These are phyloP conservation scores for Exaiptasia diaphana DNA, from an alignment of 64 coral and sea anemone species.

Conservation along the genomic window DNA sequence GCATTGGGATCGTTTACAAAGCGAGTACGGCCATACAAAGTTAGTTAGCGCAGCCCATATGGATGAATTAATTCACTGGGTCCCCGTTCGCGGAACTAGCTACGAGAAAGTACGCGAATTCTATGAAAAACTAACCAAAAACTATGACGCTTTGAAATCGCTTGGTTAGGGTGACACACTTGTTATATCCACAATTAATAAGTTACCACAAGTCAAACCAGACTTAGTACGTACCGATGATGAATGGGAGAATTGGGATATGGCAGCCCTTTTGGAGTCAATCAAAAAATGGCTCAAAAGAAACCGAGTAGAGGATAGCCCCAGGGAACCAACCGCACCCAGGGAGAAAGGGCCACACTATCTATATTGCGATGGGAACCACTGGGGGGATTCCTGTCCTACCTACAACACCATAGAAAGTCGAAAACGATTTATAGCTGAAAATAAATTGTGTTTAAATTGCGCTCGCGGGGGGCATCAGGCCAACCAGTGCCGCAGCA, in stretches of 20 bases:
- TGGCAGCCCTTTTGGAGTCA: constrained; percentile 57
- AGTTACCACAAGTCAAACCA: constrained; percentile 75
- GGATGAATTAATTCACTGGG: constrained; percentile 47
- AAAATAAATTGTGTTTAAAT: too few relatives aligned
- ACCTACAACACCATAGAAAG: too few relatives aligned
- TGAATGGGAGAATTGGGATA: constrained; percentile 70
- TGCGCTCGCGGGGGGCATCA: too few relatives aligned
- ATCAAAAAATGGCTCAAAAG: too few relatives aligned
- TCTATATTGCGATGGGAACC: too few relatives aligned
- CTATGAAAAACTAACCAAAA: constrained; percentile 56
- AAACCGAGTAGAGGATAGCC: too few relatives aligned
- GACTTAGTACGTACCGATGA: constrained; percentile 65
- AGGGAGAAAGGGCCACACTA: too few relatives aligned
- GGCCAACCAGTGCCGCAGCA: too few relatives aligned
- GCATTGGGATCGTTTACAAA: constrained; percentile 46
- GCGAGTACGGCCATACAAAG: constrained; percentile 64
- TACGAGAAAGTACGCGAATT: constrained; percentile 38
- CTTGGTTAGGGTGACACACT: constrained; percentile 28
- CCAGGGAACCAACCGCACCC: too few relatives aligned
- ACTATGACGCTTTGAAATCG: constrained; percentile 28
- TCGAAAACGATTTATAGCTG: too few relatives aligned
- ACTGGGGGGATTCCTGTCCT: too few relatives aligned
- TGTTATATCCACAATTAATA: constrained; percentile 46
- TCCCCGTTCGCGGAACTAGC: neutral
- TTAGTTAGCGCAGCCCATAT: constrained; percentile 38